Conservation (phyloP, 1,140 invertebrate species). For the Piezodorus guildinii region DNA sequence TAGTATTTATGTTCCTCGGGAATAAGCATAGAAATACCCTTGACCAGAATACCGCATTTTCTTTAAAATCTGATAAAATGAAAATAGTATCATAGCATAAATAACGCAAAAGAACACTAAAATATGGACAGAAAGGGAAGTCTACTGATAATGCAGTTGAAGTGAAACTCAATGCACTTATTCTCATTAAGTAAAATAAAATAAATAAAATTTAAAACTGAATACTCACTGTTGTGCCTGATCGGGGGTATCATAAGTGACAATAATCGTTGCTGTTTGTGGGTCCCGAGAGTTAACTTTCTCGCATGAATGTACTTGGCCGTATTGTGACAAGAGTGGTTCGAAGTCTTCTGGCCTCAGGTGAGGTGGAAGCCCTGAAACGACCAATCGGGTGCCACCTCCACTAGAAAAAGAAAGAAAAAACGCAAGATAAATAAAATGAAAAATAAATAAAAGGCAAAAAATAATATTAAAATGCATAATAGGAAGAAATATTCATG, state of each 20-base stretch:
- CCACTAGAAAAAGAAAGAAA: conserved; percentile 14
- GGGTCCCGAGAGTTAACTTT: conserved; percentile 61
- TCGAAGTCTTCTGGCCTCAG: conserved; percentile 74
- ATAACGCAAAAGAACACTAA: no score
- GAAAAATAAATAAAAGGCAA: no score
- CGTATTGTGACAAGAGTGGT: conserved; percentile 62
- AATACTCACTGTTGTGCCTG: conserved; percentile 77
- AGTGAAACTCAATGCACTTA: no score
- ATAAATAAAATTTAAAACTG: neutral
- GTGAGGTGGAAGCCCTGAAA: conserved; percentile 74
- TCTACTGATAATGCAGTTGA: no score
- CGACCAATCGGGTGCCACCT: conserved; percentile 57
- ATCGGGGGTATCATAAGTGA: conserved; percentile 77
- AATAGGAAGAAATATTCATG: no score
- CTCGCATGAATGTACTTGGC: conserved; percentile 72
- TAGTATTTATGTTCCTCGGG: no score
- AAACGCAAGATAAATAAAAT: neutral
- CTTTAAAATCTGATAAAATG: no score
- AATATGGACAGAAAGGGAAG: no score
- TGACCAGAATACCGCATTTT: no score
- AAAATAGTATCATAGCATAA: no score
- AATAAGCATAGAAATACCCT: no score
- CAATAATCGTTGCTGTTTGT: conserved; percentile 62
- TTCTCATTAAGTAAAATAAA: conserved; percentile 1
- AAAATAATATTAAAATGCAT: no score